A percentile compares a stretch with the other conserved stretches of the same genome.
Conservation (phyloP, 2,113 vertebrate genomes). For the Heterocephalus glaber region DNA sequence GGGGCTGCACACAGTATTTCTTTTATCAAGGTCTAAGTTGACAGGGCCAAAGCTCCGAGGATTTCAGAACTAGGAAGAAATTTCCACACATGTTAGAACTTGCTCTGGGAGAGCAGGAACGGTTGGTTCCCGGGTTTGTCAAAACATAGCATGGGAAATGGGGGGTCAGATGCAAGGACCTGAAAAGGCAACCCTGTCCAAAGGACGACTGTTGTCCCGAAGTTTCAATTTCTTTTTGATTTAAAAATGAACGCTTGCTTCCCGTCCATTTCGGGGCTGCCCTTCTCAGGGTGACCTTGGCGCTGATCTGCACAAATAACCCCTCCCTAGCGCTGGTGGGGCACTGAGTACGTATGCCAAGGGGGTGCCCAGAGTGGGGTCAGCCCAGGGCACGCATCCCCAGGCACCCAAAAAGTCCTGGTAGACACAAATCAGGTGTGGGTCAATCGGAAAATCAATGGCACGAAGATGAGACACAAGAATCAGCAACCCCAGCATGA, state of each 20-base stretch:
- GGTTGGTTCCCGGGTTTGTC: neutral
- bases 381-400: neutral
- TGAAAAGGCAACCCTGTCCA: neutral
- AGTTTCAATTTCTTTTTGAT: neutral
- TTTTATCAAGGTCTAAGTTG: neutral
- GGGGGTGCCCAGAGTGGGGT: neutral
- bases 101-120: neutral
- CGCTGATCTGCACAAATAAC: accelerated
- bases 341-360: neutral
- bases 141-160: neutral
- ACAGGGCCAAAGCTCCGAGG: neutral
- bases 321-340: accelerated
- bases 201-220: neutral
- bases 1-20: neutral
- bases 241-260: neutral
- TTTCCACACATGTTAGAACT: neutral
- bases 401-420: neutral
- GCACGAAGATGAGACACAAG: neutral
- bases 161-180: accelerated
- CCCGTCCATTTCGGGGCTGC: neutral
- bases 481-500: too few species aligned
- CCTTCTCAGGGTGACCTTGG: neutral
- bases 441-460: neutral
- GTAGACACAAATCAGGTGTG: neutral
- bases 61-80: neutral